Percentiles rank a stretch among this genome's conserved stretches.
These are phyloP conservation scores for Notechis scutatus DNA, from an alignment of 2,113 vertebrate species.

Conservation along the genomic window DNA sequence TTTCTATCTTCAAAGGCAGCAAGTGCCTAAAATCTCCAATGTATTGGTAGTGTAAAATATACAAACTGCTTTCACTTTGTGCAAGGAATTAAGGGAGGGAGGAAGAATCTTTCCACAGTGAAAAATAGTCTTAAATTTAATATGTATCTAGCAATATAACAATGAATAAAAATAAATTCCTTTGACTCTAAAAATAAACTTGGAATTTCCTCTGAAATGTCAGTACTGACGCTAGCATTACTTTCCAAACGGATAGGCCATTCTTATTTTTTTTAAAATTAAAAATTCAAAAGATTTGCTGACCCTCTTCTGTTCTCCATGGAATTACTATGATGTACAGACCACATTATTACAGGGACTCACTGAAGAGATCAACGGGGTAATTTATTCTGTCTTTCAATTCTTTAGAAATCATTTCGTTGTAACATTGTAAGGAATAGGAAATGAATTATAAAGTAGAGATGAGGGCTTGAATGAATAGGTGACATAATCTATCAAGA, in stretches of 20 bases:
- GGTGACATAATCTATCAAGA: background rate
- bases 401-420: slow-evolving; percentile 28
- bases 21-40: background rate
- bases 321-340: slow-evolving; percentile 3
- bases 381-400: slow-evolving; percentile 23
- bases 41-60: background rate
- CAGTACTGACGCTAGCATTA: background rate
- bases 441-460: slow-evolving; percentile 19
- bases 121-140: background rate
- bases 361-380: background rate
- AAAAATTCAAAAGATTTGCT: background rate
- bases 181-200: slow-evolving; percentile 1
- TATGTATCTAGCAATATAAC: background rate
- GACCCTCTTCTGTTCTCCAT: slow-evolving; percentile 1
- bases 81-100: background rate
- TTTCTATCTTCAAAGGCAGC: background rate
- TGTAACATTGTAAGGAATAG: slow-evolving; percentile 23
- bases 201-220: slow-evolving; percentile 3
- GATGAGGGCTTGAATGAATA: background rate
- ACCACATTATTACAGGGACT: slow-evolving; percentile 15
- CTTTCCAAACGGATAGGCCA: background rate
- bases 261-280: background rate
- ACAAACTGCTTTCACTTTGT: background rate
- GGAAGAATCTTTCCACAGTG: background rate
- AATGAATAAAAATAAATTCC: slow-evolving; percentile 18